Conservation (phyloP, 37 sponge, comb jelly and placozoan genomes). For the Amphimedon queenslandica region DNA sequence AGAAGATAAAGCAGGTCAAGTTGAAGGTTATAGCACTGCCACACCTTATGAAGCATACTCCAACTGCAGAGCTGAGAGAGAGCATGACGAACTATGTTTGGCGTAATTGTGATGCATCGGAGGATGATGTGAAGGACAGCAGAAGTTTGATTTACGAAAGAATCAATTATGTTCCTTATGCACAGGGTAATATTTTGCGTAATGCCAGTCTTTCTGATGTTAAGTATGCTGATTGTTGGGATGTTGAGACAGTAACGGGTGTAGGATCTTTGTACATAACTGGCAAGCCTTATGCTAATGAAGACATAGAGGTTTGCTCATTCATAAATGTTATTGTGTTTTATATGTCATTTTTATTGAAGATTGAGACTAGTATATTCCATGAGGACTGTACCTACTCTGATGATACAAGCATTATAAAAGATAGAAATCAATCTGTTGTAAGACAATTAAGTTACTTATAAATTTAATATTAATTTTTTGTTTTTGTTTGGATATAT, state of each 20-base stretch:
- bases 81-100: conserved; percentile 1
- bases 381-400: too few relatives aligned
- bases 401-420: too few relatives aligned
- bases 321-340: too few relatives aligned
- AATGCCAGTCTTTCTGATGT: conserved; percentile 10
- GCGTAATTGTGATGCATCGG: background rate
- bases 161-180: background rate
- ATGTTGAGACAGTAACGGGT: conserved; percentile 17
- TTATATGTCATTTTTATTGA: too few relatives aligned
- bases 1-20: conserved; percentile 7
- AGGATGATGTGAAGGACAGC: background rate
- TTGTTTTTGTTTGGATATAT: too few relatives aligned
- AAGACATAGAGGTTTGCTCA: too few relatives aligned
- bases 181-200: conserved; percentile 13
- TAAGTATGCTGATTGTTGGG: conserved; percentile 22
- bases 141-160: background rate
- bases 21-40: background rate
- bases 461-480: too few relatives aligned
- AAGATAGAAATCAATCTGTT: too few relatives aligned
- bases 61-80: conserved; percentile 4
- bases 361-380: too few relatives aligned
- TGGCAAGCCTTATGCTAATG: too few relatives aligned
- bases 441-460: too few relatives aligned
- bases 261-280: conserved; percentile 16
- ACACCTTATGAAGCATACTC: background rate